Base-by-base conservation (phyloP, 2,797 vertebrate species). In the Anabacerthia variegaticeps region DNA sequence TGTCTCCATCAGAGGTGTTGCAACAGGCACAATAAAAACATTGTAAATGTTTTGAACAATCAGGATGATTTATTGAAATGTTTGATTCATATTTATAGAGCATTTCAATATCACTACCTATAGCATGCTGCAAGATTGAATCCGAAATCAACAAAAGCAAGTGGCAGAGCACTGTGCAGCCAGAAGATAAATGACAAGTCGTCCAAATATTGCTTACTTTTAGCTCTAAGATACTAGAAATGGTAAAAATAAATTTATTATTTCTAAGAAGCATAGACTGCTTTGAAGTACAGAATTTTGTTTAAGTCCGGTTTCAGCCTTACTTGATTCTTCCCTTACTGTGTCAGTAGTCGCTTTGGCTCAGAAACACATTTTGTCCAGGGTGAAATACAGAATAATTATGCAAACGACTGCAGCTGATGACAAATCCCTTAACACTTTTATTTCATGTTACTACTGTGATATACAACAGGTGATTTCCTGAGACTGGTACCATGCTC, bases 301-400 rank as follows among this genome's bases (percentile, higher is more conserved):
- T 58, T 79, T 48, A 54, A 92, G 17, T 52, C 23, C 58, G 30
- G 32, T 73, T 85, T 77, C 56, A 85, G 30, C 9, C 48, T 76
- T 46, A 14, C 14, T 66, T 34, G 69, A 79, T 59, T 80, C 20
- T 74, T 79, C 55, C 28, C 30, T 49, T 85, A 34, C 11, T 59
- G 6, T 27, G 12, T 44, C n/a, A 52, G 10, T 36, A 56, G 68
- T 77, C n/a, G 71, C 14, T 73, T 74, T 14, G 4, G 17, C 75
- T 94, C 44, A 87, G 59, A 87, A 82, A 56, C 26, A 78, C 19
- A 52, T 81, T 89, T 87, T 61, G 19, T 80, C 22, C 32, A n/a
- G 44, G 6, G 12, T 7, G 3, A 87, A 11, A 77, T 56, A 61
- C 3, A 67, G 49, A 88, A 74, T 14, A 86, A 51, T 28, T 83